Evolutionary conservation across 2,888 invertebrate genomes (phyloP).

Genomic region (Elmis aenea): DNA sequence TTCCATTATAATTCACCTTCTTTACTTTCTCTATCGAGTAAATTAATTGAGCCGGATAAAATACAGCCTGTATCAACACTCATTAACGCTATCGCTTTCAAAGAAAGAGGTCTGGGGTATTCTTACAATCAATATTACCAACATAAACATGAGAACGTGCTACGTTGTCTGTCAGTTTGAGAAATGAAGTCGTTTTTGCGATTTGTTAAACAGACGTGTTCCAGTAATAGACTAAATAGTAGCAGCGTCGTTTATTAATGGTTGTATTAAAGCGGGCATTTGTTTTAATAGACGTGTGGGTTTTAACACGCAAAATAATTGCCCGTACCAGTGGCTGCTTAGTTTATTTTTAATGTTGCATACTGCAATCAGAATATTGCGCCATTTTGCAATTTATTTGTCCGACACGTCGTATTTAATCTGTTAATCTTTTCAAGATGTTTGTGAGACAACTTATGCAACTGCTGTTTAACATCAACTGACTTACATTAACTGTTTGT

Average conservation of each 20-base stretch:
- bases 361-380: too few species aligned
- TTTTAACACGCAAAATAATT: slow-evolving; percentile 7
- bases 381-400: too few species aligned
- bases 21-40: slow-evolving; percentile 33
- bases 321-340: slow-evolving; percentile 2
- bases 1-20: slow-evolving; percentile 13
- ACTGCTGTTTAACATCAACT: too few species aligned
- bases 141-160: slow-evolving; percentile 37
- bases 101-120: slow-evolving; percentile 25
- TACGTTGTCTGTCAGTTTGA: slow-evolving; percentile 35
- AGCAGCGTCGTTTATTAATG: slow-evolving; percentile 17
- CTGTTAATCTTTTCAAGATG: too few species aligned
- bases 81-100: slow-evolving; percentile 40
- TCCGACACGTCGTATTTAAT: too few species aligned
- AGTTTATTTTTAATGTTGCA: slow-evolving; percentile 1
- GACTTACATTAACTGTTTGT: too few species aligned
- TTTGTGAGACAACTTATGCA: too few species aligned
- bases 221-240: slow-evolving; percentile 35
- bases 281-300: too few species aligned
- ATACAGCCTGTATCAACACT: slow-evolving; percentile 35
- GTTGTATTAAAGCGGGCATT: slow-evolving; percentile 11
- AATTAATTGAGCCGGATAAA: slow-evolving; percentile 41
- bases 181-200: slow-evolving; percentile 31
- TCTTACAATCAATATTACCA: slow-evolving; percentile 34
- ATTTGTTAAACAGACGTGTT: slow-evolving; percentile 36